phyloP scores from a whole-genome alignment of 1,140 invertebrate species.

The Protaetia brevitarsis region DNA sequence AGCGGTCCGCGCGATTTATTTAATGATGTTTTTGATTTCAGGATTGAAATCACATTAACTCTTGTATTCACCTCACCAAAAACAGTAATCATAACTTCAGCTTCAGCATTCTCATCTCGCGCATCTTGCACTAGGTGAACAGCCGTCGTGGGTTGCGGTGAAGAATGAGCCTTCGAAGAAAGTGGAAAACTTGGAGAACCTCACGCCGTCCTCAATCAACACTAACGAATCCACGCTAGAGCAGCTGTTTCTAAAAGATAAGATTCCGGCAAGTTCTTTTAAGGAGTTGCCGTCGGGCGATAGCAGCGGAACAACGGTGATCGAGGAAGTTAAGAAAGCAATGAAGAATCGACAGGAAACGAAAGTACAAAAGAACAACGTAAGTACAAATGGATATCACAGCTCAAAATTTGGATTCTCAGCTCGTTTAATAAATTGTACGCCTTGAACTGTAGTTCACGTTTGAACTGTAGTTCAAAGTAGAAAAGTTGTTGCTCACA shows the following conservation, averaged over 20 bases:
- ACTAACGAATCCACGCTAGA: constrained; percentile 12
- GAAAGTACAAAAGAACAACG: neutral
- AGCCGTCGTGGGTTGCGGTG: neutral
- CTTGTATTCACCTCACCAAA: neutral
- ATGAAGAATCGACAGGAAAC: neutral
- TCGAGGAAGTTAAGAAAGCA: neutral
- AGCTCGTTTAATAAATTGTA: too few relatives aligned
- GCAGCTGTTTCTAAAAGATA: neutral
- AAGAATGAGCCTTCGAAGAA: neutral
- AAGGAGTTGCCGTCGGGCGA: constrained; percentile 15
- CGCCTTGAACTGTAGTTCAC: too few relatives aligned
- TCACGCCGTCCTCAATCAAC: constrained; percentile 1
- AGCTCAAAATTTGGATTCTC: too few relatives aligned
- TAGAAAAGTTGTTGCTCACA: too few relatives aligned
- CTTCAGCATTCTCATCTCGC: constrained; percentile 2
- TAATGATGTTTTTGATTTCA: neutral
- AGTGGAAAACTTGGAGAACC: neutral
- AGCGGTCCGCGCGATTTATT: too few relatives aligned
- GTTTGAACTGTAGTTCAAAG: too few relatives aligned
- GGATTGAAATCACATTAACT: constrained; percentile 2
- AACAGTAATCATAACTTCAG: too few relatives aligned
- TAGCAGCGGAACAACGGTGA: constrained; percentile 13
- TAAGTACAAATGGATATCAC: neutral
- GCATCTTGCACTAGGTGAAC: constrained; percentile 12
- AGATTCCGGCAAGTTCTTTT: neutral